These are phyloP conservation scores for Monoplex corrugatus DNA, from an alignment of 2,888 invertebrate species.

Conservation along the genomic window DNA sequence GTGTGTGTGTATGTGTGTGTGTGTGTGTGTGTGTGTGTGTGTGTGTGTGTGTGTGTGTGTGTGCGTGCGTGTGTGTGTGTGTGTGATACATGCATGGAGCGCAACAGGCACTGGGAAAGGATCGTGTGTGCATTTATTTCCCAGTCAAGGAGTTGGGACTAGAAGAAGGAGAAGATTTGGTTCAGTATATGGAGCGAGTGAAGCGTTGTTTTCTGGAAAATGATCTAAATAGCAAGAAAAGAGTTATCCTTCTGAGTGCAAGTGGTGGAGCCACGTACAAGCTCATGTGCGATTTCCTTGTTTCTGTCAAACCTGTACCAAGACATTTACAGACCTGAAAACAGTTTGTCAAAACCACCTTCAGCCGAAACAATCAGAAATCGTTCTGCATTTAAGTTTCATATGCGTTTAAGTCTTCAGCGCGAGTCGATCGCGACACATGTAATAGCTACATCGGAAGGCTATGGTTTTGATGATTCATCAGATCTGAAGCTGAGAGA, in stretches of 20 bases:
- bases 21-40: too few species aligned
- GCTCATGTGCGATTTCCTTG: conserved; percentile 10
- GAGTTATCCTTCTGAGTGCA: conserved; percentile 12
- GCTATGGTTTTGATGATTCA: not conserved
- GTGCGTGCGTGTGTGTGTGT: too few species aligned
- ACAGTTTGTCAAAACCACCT: not conserved
- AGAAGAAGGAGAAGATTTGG: not conserved
- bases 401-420: not conserved
- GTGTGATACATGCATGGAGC: too few species aligned
- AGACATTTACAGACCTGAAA: not conserved
- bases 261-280: not conserved
- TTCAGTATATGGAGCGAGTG: not conserved
- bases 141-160: not conserved
- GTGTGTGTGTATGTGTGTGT: too few species aligned
- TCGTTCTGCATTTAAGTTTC: not conserved
- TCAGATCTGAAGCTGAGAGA: not conserved
- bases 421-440: not conserved
- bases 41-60: too few species aligned
- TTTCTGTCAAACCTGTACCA: not conserved
- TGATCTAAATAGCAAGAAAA: not conserved
- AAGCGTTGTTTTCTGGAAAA: conserved; percentile 16
- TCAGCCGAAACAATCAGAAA: not conserved
- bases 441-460: not conserved
- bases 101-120: too few species aligned
- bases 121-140: too few species aligned